phyloP scores from a whole-genome alignment of 2,113 vertebrate species.

The Jaculus jaculus region DNA sequence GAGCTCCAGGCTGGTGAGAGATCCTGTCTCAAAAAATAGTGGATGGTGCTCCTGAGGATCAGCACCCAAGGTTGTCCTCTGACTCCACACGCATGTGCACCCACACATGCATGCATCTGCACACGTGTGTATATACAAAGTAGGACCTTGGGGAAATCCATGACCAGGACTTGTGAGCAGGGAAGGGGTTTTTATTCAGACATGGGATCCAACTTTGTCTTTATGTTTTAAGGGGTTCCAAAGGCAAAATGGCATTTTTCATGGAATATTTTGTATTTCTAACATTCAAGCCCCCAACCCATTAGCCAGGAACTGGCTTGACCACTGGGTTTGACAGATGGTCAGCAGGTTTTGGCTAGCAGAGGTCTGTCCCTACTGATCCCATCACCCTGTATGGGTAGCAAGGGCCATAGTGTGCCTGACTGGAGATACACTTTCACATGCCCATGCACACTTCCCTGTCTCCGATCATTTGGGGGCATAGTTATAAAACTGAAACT shows the following conservation, averaged over 20 bases:
- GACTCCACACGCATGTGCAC: no score
- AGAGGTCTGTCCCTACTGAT: neutral
- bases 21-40: no score
- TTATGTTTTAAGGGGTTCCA: neutral
- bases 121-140: no score
- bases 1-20: no score
- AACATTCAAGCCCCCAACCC: rapidly evolving
- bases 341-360: neutral
- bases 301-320: neutral
- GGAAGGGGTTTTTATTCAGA: neutral
- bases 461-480: neutral
- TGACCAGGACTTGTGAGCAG: neutral
- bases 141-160: neutral
- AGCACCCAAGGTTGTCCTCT: no score
- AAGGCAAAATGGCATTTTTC: neutral
- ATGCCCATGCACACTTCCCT: neutral
- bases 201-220: neutral
- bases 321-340: neutral
- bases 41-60: no score
- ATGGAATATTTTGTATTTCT: neutral
- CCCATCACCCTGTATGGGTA: neutral
- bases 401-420: neutral
- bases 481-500: neutral
- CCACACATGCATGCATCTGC: no score
- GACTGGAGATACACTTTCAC: neutral